These are phyloP conservation scores for Pteronotus mesoamericanus DNA, from an alignment of 2,797 vertebrate genomes.

Conservation along the genomic window DNA sequence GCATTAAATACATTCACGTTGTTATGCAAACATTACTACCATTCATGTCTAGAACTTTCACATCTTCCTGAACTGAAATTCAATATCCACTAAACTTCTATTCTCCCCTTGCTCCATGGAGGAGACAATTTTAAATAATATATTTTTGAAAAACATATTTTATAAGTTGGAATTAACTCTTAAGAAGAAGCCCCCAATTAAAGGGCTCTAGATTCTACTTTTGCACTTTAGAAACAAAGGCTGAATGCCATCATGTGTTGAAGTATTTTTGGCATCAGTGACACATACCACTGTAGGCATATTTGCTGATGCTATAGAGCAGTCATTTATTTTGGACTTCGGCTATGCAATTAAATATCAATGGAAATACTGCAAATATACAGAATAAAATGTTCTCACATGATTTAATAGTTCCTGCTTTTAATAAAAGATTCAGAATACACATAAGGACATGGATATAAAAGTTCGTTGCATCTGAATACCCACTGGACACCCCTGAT, in stretches of 20 bases:
- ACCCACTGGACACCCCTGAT: neutral
- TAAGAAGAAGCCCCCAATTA: neutral
- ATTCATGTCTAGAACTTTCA: neutral
- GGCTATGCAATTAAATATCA: neutral
- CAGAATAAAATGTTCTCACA: neutral
- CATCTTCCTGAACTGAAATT: neutral
- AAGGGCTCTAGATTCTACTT: neutral
- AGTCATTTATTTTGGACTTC: neutral
- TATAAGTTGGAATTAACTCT: neutral
- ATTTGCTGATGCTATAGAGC: neutral
- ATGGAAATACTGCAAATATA: neutral
- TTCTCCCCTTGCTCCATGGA: neutral
- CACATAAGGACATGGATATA: neutral
- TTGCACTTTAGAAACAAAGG: neutral
- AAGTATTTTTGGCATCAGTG: neutral
- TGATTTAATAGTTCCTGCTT: slow-evolving; percentile 3
- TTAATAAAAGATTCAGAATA: slow-evolving; percentile 35
- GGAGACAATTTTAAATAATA: neutral
- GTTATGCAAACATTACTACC: neutral
- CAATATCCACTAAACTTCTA: neutral
- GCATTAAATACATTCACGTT: neutral
- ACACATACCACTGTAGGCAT: neutral
- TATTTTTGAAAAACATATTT: slow-evolving; percentile 1
- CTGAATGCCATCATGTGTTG: neutral
- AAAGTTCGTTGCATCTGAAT: neutral